Conservation (phyloP, 2,888 invertebrate species). For the Hypomecis atomaria region DNA sequence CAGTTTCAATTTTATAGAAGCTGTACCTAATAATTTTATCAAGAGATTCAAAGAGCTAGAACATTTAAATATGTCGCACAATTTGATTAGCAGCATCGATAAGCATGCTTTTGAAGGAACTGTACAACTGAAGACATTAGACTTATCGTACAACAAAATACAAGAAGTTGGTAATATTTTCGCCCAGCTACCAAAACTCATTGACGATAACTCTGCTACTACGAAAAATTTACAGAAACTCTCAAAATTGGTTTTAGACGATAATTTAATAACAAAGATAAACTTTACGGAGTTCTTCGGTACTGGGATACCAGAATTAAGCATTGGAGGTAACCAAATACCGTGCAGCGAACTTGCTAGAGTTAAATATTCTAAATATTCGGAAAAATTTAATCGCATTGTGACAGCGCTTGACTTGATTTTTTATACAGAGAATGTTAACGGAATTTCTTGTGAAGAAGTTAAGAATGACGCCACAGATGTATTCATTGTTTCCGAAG, state of each 20-base stretch:
- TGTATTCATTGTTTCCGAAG: neutral
- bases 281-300: conserved; percentile 10
- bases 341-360: conserved; percentile 3
- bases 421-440: neutral
- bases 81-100: conserved; percentile 9
- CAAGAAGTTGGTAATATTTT: conserved; percentile 5
- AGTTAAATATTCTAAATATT: conserved; percentile 4
- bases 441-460: conserved; percentile 7
- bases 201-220: neutral
- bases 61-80: conserved; percentile 11
- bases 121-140: conserved; percentile 4
- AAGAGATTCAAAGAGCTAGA: neutral
- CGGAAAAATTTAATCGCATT: conserved; percentile 12
- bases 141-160: conserved; percentile 10
- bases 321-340: conserved; percentile 10
- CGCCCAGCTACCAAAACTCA: conserved; percentile 3
- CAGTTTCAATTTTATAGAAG: conserved; percentile 3
- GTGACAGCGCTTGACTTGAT: conserved; percentile 2
- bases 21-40: conserved; percentile 5
- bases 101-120: conserved; percentile 3
- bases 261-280: conserved; percentile 1
- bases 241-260: conserved; percentile 9
- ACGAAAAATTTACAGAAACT: conserved; percentile 3
- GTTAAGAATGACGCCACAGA: neutral
- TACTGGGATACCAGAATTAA: conserved; percentile 8